Evolutionary conservation across 2,113 vertebrate species (phyloP), one percentile per base, ranked within the genome.

Genomic region (Eudorcas thomsonii): DNA sequence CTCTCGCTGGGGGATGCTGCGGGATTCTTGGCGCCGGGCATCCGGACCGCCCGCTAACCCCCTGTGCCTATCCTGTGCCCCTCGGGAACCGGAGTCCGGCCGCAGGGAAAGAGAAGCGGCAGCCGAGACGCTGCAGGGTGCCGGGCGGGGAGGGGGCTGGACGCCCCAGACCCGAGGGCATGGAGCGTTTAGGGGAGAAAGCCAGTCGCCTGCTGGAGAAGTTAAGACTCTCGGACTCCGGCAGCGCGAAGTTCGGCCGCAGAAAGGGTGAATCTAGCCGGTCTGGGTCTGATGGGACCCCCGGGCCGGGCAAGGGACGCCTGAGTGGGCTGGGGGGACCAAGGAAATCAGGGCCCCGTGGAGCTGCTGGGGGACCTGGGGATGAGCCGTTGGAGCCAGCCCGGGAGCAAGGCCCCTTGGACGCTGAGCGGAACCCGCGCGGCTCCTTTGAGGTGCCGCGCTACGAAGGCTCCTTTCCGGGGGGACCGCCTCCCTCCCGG

Each of bases 181-280:
- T 99, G 99, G 99, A 99, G 98, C 98, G 99, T 74, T 98, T 99
- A 12, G 99, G 99, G 90, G 98, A 98, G 98, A 98, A 98, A 95
- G 98, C 98, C 93, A 99, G 99, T 97, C 99, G 99, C 98, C 97
- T 99, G 81, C 95, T 99, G 98, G 99, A 99, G 97, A 99, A 99
- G 98, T 98, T 99, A 93, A 99, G 99, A 98, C 98, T 99, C 64
- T 99, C 99, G 5, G 99, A 99, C 98, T 99, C 99, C 1, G 99
- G 99, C 93, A 99, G 99, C 96, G 99, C 99, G 95, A 99, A 99
- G 98, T 99, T 99, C 97, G 99, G 99, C 98, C 99, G 99, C 98
- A 99, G 99, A 94, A 99, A 99, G 91, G 99, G 99, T 0, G 99
- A 99, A 95, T 96, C 99, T 77, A 98, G 98, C 92, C 90, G 98